These are phyloP conservation scores for Matsumurasca onukii DNA, from an alignment of 1,140 invertebrate genomes.

Conservation along the genomic window DNA sequence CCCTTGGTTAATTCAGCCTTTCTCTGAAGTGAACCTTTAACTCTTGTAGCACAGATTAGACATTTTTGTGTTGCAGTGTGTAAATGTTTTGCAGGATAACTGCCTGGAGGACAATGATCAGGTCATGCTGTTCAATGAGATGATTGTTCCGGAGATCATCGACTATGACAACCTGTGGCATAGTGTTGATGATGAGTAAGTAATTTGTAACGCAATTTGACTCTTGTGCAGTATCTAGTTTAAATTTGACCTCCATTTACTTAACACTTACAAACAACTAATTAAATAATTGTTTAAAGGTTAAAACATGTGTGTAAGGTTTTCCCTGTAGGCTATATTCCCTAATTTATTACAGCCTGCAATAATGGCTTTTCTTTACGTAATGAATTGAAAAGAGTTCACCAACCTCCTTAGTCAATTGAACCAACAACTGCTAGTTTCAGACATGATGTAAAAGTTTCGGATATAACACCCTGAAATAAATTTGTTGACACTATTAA, in stretches of 20 bases:
- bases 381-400: no score
- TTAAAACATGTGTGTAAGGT: no score
- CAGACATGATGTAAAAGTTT: conserved; percentile 8
- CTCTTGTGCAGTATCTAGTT: no score
- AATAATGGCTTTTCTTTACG: no score
- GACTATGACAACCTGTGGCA: conserved; percentile 13
- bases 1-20: neutral
- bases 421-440: no score
- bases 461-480: neutral
- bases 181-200: neutral
- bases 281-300: no score
- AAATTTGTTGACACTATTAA: neutral
- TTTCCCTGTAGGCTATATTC: no score
- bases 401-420: no score
- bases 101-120: neutral
- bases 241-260: no score
- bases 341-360: no score
- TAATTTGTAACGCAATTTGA: no score
- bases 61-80: neutral
- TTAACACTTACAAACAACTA: no score
- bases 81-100: neutral
- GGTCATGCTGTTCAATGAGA: neutral
- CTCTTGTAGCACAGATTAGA: neutral
- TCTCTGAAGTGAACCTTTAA: neutral
- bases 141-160: conserved; percentile 10